phyloP scores from a whole-genome alignment of 2,888 invertebrate species.

The Heliconius sara region DNA sequence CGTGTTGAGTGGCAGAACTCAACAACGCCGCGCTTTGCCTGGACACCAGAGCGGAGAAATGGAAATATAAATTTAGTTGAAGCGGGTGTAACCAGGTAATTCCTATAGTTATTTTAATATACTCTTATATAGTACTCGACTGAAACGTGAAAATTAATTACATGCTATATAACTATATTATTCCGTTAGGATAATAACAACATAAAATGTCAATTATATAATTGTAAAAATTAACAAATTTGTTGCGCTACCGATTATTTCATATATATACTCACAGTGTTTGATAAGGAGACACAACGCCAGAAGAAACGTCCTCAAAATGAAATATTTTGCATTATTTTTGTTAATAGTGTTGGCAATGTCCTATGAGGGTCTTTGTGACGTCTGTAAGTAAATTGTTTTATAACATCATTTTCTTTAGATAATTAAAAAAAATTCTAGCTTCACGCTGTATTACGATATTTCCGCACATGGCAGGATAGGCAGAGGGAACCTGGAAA shows the following conservation, averaged over 20 bases:
- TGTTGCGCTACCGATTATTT: not conserved
- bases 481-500: too few relatives aligned
- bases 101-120: too few relatives aligned
- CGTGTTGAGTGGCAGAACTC: too few relatives aligned
- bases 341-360: constrained; percentile 3
- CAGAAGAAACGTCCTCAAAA: not conserved
- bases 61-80: too few relatives aligned
- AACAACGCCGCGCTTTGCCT: too few relatives aligned
- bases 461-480: too few relatives aligned
- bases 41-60: too few relatives aligned
- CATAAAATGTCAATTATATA: not conserved
- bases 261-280: not conserved
- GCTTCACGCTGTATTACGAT: too few relatives aligned
- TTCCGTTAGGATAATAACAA: not conserved
- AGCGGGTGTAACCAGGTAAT: too few relatives aligned
- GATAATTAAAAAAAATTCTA: too few relatives aligned
- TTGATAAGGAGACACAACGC: not conserved
- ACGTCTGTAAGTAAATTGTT: not conserved
- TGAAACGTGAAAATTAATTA: too few relatives aligned
- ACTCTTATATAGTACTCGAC: too few relatives aligned
- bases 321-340: constrained; percentile 3
- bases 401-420: not conserved
- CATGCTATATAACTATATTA: not conserved
- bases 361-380: not conserved
- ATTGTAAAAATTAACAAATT: not conserved